Evolutionary conservation across 2,888 invertebrate species (phyloP).

Genomic region (Plusia festucae): DNA sequence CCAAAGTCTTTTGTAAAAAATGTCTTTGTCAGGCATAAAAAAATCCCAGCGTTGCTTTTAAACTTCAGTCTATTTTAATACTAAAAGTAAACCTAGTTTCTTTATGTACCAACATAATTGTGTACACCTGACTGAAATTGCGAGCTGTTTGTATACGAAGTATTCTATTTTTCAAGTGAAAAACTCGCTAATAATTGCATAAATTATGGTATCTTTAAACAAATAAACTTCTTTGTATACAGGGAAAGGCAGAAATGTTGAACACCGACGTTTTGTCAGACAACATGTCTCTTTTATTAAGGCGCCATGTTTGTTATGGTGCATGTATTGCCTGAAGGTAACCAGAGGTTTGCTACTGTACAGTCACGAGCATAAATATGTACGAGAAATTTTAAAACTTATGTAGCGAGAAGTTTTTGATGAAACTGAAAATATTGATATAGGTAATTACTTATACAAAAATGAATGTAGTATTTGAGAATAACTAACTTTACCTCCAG

Average conservation of each 20-base stretch:
- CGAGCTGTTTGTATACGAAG: not conserved
- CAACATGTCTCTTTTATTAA: not conserved
- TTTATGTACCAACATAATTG: not conserved
- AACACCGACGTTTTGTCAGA: not conserved
- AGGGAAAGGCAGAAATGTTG: not conserved
- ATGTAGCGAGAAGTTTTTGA: too few relatives aligned
- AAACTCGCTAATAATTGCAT: not conserved
- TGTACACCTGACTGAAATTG: too few relatives aligned
- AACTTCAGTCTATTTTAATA: not conserved
- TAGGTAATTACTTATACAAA: too few relatives aligned
- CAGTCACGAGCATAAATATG: too few relatives aligned
- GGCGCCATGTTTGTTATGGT: not conserved
- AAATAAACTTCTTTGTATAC: not conserved
- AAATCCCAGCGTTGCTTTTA: not conserved
- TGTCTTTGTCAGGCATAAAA: not conserved
- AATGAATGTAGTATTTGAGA: not conserved
- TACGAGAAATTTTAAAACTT: too few relatives aligned
- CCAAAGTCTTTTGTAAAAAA: not conserved
- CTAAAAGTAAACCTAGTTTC: not conserved
- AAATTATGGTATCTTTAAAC: not conserved
- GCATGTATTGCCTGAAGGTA: not conserved
- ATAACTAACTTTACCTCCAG: not conserved
- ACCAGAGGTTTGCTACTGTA: not conserved
- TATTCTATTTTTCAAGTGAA: not conserved
- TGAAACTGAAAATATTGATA: too few relatives aligned